Evolutionary conservation across 2,888 invertebrate species (phyloP), one percentile per base, ranked within the genome.

Genomic region (Heterodera filipjevi): DNA sequence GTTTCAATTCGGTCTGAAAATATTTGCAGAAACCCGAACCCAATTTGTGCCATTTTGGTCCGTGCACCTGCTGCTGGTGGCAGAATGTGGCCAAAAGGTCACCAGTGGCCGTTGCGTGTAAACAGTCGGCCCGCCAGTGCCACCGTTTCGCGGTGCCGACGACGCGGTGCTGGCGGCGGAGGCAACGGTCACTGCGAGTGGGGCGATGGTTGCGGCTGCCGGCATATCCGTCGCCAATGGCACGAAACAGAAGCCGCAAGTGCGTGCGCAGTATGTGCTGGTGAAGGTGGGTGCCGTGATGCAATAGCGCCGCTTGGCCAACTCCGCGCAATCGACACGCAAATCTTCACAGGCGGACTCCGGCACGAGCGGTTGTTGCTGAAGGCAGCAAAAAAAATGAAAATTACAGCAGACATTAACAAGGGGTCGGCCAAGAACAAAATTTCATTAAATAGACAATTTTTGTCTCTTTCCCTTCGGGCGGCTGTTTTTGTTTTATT

Each of bases 241-340:
- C 77, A 79, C 79, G 66, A 81, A 85, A 79, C 88, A 88, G 80
- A 88, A 89, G 10, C 88, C 88, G 77, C 88, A 88, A 71, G 86
- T 85, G 66, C 81, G 84, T 2, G 87, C 84, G 66, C 88, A 88
- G 75, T 86, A 85, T 0, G 82, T 82, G 77, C 84, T 86, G 82
- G 86, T 87, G 78, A 87, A 88, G 66, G 80, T 82, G 68, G 82
- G 82, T 12, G 87, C 82, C 16, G 78, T 78, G 77, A 83, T 86
- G 68, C 85, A 85, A 74, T 85, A 86, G n/a, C 85, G 81, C 44
- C 78, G 78, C 64, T 82, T 81, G 3, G 85, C 86, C 70, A 85
- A 78, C 22, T 73, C 75, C 39, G 81, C 79, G 71, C 85, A 88
- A 74, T 88, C 88, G 3, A 88, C 88, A 5, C 88, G 84, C 66